Evolutionary conservation across 35 echinoderm and acorn worm species (phyloP).

Genomic region (Apostichopus californicus): DNA sequence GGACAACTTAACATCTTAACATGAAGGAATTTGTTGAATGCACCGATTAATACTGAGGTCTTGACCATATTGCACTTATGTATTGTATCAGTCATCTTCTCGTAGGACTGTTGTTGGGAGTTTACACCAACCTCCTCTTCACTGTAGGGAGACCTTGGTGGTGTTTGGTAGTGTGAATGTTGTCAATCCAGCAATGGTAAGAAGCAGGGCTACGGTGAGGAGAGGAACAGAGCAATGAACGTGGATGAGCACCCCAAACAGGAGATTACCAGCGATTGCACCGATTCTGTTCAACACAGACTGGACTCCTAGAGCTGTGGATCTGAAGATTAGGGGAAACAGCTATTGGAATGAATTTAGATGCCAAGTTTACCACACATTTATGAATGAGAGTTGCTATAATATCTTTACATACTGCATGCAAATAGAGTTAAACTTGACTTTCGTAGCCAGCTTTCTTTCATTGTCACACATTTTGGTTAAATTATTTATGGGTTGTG

Average conservation of each 20-base stretch:
- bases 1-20: too few relatives aligned
- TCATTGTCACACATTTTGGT: not conserved
- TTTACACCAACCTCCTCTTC: not conserved
- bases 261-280: constrained; percentile 72
- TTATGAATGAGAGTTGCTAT: too few relatives aligned
- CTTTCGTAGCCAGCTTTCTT: too few relatives aligned
- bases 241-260: constrained; percentile 85
- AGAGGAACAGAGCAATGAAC: constrained; percentile 80
- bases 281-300: constrained; percentile 76
- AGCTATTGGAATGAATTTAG: not conserved
- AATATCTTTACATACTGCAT: too few relatives aligned
- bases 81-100: too few relatives aligned
- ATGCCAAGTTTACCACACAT: not conserved
- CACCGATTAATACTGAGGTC: too few relatives aligned
- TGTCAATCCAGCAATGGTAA: constrained; percentile 71
- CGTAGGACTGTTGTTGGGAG: too few relatives aligned
- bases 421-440: too few relatives aligned
- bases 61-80: too few relatives aligned
- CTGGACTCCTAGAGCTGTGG: constrained; percentile 79
- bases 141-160: constrained; percentile 66
- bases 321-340: constrained; percentile 55
- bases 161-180: constrained; percentile 81
- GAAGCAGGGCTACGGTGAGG: constrained; percentile 63
- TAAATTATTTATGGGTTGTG: too few relatives aligned
- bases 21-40: too few relatives aligned